phyloP scores from a whole-genome alignment of 2,888 invertebrate species.

The Drosophila koepferae region DNA sequence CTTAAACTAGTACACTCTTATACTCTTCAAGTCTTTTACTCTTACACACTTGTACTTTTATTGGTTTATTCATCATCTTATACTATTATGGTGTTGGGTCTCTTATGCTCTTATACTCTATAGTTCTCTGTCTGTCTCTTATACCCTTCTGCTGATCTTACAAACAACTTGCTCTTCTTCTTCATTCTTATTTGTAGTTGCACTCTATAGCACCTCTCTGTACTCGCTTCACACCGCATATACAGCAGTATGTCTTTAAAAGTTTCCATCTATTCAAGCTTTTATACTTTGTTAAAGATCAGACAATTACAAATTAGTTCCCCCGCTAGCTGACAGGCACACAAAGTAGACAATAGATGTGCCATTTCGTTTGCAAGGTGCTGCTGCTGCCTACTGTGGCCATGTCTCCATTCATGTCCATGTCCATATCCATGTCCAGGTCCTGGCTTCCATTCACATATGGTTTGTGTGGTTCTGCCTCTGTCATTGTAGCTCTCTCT shows the following conservation, averaged over 20 bases:
- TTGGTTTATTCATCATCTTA: neutral
- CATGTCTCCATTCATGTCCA: neutral
- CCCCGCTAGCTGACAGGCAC: constrained; percentile 21
- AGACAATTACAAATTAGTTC: constrained; percentile 16
- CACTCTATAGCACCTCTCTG: neutral
- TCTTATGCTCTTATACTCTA: no score
- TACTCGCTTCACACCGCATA: neutral
- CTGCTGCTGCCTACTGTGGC: constrained; percentile 3
- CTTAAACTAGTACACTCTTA: neutral
- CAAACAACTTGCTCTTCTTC: neutral
- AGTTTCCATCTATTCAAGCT: neutral
- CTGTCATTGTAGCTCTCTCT: neutral
- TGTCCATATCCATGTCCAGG: constrained; percentile 12
- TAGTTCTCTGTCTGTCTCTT: no score
- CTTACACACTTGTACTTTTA: neutral
- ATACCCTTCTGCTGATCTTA: neutral
- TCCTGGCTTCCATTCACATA: constrained; percentile 6
- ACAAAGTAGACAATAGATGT: constrained; percentile 57
- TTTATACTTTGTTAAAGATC: constrained; percentile 5
- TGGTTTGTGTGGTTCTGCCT: constrained; percentile 2
- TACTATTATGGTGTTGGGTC: no score
- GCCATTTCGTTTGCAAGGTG: constrained; percentile 46
- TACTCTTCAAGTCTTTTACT: neutral
- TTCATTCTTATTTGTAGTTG: neutral
- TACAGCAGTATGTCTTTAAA: no score